These are phyloP conservation scores for Andrena dorsata DNA, from an alignment of 2,888 invertebrate species.

Conservation along the genomic window DNA sequence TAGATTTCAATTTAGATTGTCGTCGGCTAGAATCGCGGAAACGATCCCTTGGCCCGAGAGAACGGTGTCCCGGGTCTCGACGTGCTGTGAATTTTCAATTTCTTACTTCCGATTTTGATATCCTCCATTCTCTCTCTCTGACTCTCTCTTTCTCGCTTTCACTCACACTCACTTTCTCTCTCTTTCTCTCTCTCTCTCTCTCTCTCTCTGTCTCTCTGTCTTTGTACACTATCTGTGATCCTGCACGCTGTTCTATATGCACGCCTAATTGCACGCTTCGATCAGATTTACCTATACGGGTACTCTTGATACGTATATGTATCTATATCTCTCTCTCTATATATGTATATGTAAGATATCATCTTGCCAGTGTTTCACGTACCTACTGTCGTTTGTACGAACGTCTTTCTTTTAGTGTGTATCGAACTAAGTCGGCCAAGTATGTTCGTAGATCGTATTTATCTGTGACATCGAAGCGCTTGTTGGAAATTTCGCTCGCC, in stretches of 20 bases:
- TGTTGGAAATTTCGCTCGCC: conserved; percentile 5
- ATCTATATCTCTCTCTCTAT: conserved; percentile 51
- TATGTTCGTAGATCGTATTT: conserved; percentile 42
- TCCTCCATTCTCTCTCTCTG: conserved; percentile 22
- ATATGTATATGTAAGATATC: conserved; percentile 36
- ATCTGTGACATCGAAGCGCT: conserved; percentile 54
- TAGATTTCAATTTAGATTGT: conserved; percentile 62
- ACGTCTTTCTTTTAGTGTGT: conserved; percentile 56
- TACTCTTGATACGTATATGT: conserved; percentile 62
- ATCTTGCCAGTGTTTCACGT: conserved; percentile 61
- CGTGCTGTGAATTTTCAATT: conserved; percentile 59
- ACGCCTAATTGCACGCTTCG: conserved; percentile 83
- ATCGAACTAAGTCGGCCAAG: conserved; percentile 52
- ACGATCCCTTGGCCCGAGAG: conserved; percentile 19
- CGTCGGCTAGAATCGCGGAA: conserved; percentile 16
- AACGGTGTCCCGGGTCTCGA: conserved; percentile 18
- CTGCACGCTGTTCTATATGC: conserved; percentile 82
- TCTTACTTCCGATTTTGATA: conserved; percentile 61
- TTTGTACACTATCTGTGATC: conserved; percentile 45
- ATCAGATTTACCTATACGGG: conserved; percentile 72
- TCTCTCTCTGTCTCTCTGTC: conserved; percentile 23
- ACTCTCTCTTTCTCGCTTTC: too few relatives aligned
- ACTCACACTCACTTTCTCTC: too few relatives aligned
- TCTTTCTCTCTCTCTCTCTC: too few relatives aligned
- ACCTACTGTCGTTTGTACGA: conserved; percentile 55